Conservation (phyloP, 2,888 invertebrate species). For the Oligia fasciuncula region DNA sequence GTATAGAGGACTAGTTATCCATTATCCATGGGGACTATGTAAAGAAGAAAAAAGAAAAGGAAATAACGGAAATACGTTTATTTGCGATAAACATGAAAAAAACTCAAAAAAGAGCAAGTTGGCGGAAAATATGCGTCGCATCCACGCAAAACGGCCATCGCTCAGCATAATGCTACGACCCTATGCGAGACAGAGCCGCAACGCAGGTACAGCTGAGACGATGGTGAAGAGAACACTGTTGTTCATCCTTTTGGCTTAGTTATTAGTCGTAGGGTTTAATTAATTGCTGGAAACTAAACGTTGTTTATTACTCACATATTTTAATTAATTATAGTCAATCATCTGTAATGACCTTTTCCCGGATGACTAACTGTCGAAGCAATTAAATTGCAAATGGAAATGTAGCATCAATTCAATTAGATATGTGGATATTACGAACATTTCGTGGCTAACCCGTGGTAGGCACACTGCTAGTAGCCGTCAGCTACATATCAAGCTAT, state of each 20-base stretch:
- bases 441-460: neutral
- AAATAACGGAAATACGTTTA: neutral
- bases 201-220: neutral
- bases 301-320: slow-evolving; percentile 24
- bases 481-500: neutral
- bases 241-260: neutral
- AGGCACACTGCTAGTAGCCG: neutral
- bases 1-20: neutral
- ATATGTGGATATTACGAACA: neutral
- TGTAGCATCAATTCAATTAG: slow-evolving; percentile 23
- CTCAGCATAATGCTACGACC: neutral
- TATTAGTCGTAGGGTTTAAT: neutral
- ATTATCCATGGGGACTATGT: too few species aligned
- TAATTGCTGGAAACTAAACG: neutral
- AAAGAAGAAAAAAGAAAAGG: too few species aligned
- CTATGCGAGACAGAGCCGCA: neutral
- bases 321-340: slow-evolving; percentile 33
- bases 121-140: neutral
- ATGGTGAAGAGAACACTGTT: too few species aligned
- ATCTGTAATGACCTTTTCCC: slow-evolving; percentile 38
- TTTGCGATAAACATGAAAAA: neutral
- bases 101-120: neutral
- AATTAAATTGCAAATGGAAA: slow-evolving; percentile 40
- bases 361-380: slow-evolving; percentile 21
- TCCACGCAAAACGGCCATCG: neutral